Conservation (phyloP, 1,140 invertebrate species). For the Papilio polytes region DNA sequence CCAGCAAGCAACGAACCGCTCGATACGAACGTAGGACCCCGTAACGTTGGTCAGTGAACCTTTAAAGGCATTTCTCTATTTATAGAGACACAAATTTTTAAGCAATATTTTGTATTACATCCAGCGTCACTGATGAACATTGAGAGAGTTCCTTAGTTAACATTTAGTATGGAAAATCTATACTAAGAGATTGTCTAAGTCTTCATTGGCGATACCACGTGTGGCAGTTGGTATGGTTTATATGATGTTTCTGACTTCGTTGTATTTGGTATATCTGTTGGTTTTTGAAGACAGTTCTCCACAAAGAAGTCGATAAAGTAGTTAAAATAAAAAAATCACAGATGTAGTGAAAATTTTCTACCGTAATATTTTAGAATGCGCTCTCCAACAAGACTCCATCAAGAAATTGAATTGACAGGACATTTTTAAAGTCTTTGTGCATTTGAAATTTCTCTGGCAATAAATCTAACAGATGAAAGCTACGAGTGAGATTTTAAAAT, state of each 20-base stretch:
- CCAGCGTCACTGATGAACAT: too few species aligned
- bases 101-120: too few species aligned
- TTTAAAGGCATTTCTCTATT: too few species aligned
- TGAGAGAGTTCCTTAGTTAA: too few species aligned
- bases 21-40: too few species aligned
- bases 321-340: constrained; percentile 4
- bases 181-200: too few species aligned
- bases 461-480: constrained; percentile 9
- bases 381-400: background rate
- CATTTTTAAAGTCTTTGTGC: constrained; percentile 15
- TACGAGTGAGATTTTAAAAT: constrained; percentile 15
- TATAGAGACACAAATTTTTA: too few species aligned
- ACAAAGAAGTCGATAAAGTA: background rate
- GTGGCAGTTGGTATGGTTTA: background rate
- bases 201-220: too few species aligned
- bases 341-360: background rate
- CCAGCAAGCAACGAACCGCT: too few species aligned
- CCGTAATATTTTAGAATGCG: constrained; percentile 5
- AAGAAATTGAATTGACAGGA: constrained; percentile 26
- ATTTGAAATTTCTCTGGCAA: constrained; percentile 3
- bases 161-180: too few species aligned
- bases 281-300: background rate
- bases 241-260: background rate
- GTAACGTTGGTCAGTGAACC: too few species aligned
- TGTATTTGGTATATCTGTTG: background rate